Percentiles rank a stretch among this genome's conserved stretches.
These are phyloP conservation scores for Drosophila virilis DNA, from an alignment of 1,140 invertebrate species.

Conservation along the genomic window DNA sequence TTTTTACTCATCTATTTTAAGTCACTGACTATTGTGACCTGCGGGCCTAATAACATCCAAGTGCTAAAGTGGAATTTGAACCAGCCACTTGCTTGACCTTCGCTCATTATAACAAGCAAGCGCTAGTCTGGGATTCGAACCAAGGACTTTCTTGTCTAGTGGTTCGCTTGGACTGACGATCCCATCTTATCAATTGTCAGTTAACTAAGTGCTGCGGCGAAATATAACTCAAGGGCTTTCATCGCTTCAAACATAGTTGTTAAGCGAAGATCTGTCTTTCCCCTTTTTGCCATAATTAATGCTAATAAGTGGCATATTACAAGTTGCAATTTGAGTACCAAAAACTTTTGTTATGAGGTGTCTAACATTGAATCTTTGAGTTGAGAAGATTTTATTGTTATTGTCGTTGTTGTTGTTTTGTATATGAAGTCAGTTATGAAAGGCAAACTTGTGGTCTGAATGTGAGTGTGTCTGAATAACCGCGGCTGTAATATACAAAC, in stretches of 20 bases:
- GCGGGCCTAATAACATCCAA: too few relatives aligned
- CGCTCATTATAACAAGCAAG: too few relatives aligned
- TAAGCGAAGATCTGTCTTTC: too few relatives aligned
- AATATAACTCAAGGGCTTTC: not conserved
- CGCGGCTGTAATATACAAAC: slow-evolving; percentile 30
- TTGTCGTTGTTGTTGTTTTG: slow-evolving; percentile 27
- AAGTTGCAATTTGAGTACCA: slow-evolving; percentile 5
- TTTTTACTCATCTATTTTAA: too few relatives aligned
- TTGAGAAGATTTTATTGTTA: slow-evolving; percentile 19
- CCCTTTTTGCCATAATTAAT: slow-evolving; percentile 1
- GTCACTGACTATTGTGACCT: too few relatives aligned
- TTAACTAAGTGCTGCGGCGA: not conserved
- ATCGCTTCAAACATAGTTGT: not conserved
- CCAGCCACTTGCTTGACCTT: too few relatives aligned
- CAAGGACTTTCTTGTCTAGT: too few relatives aligned
- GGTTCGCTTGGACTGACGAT: too few relatives aligned
- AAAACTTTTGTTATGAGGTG: slow-evolving; percentile 6
- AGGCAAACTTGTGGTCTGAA: slow-evolving; percentile 25
- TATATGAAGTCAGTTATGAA: slow-evolving; percentile 24
- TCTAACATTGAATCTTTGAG: slow-evolving; percentile 39
- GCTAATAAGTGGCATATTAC: slow-evolving; percentile 1
- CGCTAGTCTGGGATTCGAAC: too few relatives aligned
- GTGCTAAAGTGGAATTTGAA: too few relatives aligned
- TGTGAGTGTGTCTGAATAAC: slow-evolving; percentile 5
- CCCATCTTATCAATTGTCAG: not conserved